A percentile compares a stretch with the other conserved stretches of the same genome.
Conservation (phyloP, 2,113 vertebrate species). For the Chloropsis hardwickii region DNA sequence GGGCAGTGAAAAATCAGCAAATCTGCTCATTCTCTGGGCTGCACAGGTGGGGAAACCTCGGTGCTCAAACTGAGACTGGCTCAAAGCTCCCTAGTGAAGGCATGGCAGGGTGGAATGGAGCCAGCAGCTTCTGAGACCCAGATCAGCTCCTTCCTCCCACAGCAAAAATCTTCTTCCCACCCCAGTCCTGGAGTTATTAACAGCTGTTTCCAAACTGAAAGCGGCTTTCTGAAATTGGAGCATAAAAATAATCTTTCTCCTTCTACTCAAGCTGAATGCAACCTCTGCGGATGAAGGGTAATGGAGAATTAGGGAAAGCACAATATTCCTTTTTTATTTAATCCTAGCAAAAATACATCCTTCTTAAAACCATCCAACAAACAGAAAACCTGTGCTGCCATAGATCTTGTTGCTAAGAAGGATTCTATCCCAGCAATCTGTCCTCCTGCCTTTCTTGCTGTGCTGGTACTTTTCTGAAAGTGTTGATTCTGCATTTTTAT, state of each 20-base stretch:
- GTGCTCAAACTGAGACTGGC: neutral
- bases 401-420: conserved; percentile 71
- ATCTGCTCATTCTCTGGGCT: neutral
- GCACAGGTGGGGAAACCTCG: neutral
- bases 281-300: neutral
- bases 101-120: neutral
- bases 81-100: neutral
- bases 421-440: conserved; percentile 68
- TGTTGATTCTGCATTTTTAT: conserved; percentile 67
- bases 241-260: conserved; percentile 32
- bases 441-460: conserved; percentile 75
- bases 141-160: neutral
- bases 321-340: conserved; percentile 26
- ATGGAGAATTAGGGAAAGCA: conserved; percentile 28
- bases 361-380: conserved; percentile 61
- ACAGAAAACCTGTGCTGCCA: conserved; percentile 54
- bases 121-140: neutral
- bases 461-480: conserved; percentile 72
- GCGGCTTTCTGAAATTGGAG: conserved; percentile 37
- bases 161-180: neutral
- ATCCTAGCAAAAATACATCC: conserved; percentile 36
- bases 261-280: neutral
- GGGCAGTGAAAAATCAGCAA: neutral
- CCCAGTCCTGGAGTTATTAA: neutral
- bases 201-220: conserved; percentile 36